Conservation (phyloP, 2,113 vertebrate genomes). For the Tursiops truncatus region DNA sequence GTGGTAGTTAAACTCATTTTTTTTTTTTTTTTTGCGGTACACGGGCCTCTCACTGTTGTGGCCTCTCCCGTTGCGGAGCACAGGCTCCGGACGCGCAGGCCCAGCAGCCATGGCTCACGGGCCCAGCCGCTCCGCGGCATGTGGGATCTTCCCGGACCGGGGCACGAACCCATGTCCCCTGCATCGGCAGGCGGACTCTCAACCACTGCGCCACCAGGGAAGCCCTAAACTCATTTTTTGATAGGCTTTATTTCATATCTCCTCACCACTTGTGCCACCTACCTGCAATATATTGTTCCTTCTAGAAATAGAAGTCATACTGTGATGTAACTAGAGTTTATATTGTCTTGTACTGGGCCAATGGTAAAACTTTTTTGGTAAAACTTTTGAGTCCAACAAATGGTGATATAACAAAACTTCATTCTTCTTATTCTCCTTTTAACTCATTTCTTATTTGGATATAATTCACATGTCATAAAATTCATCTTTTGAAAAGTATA, state of each 20-base stretch:
- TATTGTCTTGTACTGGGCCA: not conserved
- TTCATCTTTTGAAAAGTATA: not conserved
- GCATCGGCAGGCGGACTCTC: no score
- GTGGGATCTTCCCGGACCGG: no score
- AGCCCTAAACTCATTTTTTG: not conserved
- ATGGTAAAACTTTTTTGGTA: not conserved
- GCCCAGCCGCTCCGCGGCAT: no score
- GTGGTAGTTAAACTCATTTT: not conserved
- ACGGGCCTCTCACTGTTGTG: no score
- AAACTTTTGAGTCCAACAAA: not conserved
- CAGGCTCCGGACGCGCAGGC: no score
- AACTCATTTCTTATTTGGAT: not conserved
- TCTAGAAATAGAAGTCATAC: not conserved
- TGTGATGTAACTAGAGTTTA: not conserved
- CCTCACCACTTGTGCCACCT: not conserved
- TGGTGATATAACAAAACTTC: not conserved
- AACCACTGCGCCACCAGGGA: no score
- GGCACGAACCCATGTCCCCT: no score
- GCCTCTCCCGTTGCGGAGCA: no score
- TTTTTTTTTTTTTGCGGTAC: no score
- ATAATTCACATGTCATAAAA: not conserved
- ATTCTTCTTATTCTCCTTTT: not conserved
- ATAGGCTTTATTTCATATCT: not conserved
- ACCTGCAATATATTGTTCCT: not conserved
- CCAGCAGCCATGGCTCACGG: no score